Percentiles rank a stretch among this genome's conserved stretches.
Conservation (phyloP, 1,140 invertebrate genomes). For the Ceratina australensis region DNA sequence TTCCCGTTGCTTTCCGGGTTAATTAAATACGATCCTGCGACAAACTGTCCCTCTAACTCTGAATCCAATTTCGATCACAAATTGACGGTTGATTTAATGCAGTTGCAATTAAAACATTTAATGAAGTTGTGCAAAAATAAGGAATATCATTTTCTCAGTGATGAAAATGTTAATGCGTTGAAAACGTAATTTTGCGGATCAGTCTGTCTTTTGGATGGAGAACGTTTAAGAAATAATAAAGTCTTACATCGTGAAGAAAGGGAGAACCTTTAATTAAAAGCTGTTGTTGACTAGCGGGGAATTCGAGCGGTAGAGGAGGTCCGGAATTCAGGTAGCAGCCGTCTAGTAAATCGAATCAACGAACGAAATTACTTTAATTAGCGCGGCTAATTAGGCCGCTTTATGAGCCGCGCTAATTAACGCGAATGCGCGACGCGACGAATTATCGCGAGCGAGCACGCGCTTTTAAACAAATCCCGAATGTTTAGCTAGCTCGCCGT, state of each 20-base stretch:
- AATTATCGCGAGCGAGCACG: constrained; percentile 24
- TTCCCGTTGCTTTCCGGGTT: background rate
- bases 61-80: background rate
- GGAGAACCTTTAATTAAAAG: constrained; percentile 21
- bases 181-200: too few relatives aligned
- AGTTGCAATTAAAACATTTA: background rate
- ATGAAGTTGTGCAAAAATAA: too few relatives aligned
- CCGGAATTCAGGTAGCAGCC: constrained; percentile 10
- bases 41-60: background rate
- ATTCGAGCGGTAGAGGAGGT: background rate
- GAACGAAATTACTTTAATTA: constrained; percentile 47
- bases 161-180: too few relatives aligned
- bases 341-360: constrained; percentile 43
- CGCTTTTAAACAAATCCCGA: constrained; percentile 30
- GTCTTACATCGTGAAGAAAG: too few relatives aligned
- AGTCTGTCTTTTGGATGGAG: too few relatives aligned
- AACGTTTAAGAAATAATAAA: too few relatives aligned
- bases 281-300: background rate
- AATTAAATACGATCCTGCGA: constrained; percentile 27
- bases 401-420: constrained; percentile 37
- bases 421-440: constrained; percentile 11
- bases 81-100: background rate
- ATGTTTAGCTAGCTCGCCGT: constrained; percentile 3
- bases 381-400: constrained; percentile 35
- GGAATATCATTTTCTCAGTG: too few relatives aligned